Evolutionary conservation across 2,888 invertebrate genomes (phyloP).

Genomic region (Ryuthela nishihirai): DNA sequence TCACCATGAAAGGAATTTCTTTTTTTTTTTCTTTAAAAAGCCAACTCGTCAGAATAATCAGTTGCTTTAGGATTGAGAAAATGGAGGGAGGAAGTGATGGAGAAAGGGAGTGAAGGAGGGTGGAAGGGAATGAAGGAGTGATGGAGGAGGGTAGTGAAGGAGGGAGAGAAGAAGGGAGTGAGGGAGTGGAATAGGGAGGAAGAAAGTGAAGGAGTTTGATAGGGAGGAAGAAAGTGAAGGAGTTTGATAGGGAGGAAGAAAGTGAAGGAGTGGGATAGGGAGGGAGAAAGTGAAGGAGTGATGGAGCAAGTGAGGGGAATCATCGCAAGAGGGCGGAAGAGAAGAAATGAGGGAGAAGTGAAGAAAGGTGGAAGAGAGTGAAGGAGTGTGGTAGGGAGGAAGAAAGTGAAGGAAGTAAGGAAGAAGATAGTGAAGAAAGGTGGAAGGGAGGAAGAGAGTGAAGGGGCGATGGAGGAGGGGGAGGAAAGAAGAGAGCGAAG

Average conservation of each 20-base stretch:
- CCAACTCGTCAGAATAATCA: too few species aligned
- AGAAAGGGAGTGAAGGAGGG: not conserved
- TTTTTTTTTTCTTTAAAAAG: too few species aligned
- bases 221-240: not conserved
- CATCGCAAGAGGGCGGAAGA: not conserved
- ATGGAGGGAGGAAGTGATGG: not conserved
- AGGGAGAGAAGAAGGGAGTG: not conserved
- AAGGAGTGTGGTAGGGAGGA: not conserved
- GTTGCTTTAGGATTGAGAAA: too few species aligned
- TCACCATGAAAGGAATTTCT: too few species aligned
- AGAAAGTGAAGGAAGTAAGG: not conserved
- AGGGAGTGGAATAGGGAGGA: not conserved
- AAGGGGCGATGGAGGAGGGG: not conserved
- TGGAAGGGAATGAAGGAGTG: not conserved
- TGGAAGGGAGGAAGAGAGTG: not conserved
- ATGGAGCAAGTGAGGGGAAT: not conserved
- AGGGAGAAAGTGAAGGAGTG: not conserved
- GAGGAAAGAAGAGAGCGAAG: not conserved
- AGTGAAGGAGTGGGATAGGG: not conserved
- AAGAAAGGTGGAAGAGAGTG: not conserved
- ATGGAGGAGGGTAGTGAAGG: not conserved
- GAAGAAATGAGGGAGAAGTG: not conserved
- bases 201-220: not conserved
- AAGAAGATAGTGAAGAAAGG: not conserved
- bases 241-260: not conserved